phyloP scores from a whole-genome alignment of 2,888 invertebrate genomes.

The Caenorhabditis panamensis region DNA sequence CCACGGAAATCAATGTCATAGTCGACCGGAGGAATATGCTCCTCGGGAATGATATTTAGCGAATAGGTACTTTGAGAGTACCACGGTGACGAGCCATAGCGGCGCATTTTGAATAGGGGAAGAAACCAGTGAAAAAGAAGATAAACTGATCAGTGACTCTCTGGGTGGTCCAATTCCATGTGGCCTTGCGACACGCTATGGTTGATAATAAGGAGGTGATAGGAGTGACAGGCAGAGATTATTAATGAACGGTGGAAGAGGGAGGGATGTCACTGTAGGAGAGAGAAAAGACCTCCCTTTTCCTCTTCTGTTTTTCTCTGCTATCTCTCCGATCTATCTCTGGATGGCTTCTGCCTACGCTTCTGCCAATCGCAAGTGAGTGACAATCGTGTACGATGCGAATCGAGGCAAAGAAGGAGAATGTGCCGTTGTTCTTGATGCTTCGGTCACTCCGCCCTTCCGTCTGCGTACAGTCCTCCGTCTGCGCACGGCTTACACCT shows the following conservation, averaged over 20 bases:
- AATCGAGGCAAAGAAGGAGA: constrained; percentile 38
- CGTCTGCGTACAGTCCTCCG: constrained; percentile 6
- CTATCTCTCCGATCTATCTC: constrained; percentile 7
- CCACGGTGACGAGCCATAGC: constrained; percentile 56
- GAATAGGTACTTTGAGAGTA: constrained; percentile 73
- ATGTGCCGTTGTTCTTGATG: constrained; percentile 48
- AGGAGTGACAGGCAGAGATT: constrained; percentile 36
- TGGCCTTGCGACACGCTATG: constrained; percentile 56
- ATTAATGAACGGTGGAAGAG: constrained; percentile 43
- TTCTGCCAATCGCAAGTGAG: constrained; percentile 11
- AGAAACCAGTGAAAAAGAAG: too few relatives aligned
- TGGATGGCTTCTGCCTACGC: constrained; percentile 19
- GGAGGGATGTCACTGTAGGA: constrained; percentile 18
- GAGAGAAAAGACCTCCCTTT: neutral
- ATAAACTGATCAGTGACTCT: constrained; percentile 20
- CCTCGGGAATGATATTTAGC: constrained; percentile 76
- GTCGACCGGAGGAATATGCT: constrained; percentile 70
- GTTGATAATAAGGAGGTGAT: constrained; percentile 48
- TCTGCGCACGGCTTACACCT: constrained; percentile 30
- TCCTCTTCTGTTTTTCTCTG: constrained; percentile 25
- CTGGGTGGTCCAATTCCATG: constrained; percentile 49
- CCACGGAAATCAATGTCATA: constrained; percentile 65
- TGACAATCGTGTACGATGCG: constrained; percentile 55
- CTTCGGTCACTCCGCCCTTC: constrained; percentile 51
- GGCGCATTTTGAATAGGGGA: constrained; percentile 40